Evolutionary conservation across 2,888 invertebrate species (phyloP).

Genomic region (Cosmorhoe ocellata): DNA sequence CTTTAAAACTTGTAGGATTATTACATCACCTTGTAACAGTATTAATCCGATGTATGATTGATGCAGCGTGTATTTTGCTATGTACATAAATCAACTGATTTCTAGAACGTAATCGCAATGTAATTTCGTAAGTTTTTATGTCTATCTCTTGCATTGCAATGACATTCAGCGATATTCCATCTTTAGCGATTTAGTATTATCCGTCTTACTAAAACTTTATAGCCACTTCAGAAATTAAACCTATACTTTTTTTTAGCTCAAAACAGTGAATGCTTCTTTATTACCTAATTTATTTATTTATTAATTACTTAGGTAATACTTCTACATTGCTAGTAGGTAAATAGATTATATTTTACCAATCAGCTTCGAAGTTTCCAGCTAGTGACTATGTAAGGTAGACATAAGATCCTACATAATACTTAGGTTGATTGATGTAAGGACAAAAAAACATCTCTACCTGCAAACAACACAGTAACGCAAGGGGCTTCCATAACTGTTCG

Average conservation of each 20-base stretch:
- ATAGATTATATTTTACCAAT: constrained; percentile 34
- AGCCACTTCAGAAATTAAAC: no score
- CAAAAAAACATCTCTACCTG: constrained; percentile 55
- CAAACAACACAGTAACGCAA: constrained; percentile 40
- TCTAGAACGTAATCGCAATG: constrained; percentile 30
- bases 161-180: constrained; percentile 9
- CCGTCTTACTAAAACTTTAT: no score
- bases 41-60: constrained; percentile 28
- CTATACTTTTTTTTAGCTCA: no score
- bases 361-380: constrained; percentile 52
- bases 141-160: constrained; percentile 2
- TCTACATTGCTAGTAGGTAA: no score
- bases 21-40: constrained; percentile 22
- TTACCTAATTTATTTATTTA: not conserved
- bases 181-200: not conserved
- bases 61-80: constrained; percentile 29
- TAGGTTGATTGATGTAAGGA: constrained; percentile 52
- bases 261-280: no score
- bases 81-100: constrained; percentile 30
- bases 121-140: constrained; percentile 30
- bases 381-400: constrained; percentile 15
- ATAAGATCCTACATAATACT: constrained; percentile 3
- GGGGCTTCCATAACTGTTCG: constrained; percentile 40
- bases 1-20: constrained; percentile 15
- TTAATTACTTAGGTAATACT: no score